Percentiles rank a stretch among this genome's conserved stretches.
Conservation (phyloP, 2,888 invertebrate species). For the Heliothis peltigera region DNA sequence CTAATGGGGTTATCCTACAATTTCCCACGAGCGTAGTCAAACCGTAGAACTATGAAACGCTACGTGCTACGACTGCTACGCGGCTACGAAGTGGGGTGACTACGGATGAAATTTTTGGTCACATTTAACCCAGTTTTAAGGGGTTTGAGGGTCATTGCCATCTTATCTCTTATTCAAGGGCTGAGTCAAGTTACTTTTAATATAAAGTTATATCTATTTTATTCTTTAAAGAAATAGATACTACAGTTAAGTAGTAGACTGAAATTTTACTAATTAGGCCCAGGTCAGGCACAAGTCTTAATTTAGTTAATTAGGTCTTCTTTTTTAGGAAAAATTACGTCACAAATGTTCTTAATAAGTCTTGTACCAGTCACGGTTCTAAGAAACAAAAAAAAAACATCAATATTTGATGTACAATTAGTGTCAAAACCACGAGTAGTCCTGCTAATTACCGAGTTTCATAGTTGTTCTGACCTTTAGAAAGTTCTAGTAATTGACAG, state of each 20-base stretch:
- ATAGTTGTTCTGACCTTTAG: constrained; percentile 5
- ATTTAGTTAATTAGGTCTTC: too few relatives aligned
- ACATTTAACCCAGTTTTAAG: background rate
- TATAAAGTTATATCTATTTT: too few relatives aligned
- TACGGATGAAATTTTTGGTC: background rate
- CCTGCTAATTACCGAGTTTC: background rate
- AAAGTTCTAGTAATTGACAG: constrained; percentile 4
- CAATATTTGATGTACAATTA: background rate
- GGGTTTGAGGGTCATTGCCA: background rate
- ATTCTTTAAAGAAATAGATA: too few relatives aligned
- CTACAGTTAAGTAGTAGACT: too few relatives aligned
- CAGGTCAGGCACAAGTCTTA: too few relatives aligned
- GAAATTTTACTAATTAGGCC: too few relatives aligned
- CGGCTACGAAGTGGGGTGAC: constrained; percentile 21
- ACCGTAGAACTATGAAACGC: constrained; percentile 20
- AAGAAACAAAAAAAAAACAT: too few relatives aligned
- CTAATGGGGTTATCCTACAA: background rate
- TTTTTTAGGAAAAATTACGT: too few relatives aligned
- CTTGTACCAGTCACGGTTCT: too few relatives aligned
- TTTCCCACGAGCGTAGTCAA: constrained; percentile 31
- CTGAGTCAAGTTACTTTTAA: too few relatives aligned
- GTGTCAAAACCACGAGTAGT: background rate
- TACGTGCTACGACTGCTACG: constrained; percentile 33
- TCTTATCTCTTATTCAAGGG: background rate
- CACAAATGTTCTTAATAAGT: too few relatives aligned